A percentile compares a stretch with the other conserved stretches of the same genome.
These are phyloP conservation scores for Triops longicaudatus DNA, from an alignment of 1,140 invertebrate species.

Conservation along the genomic window DNA sequence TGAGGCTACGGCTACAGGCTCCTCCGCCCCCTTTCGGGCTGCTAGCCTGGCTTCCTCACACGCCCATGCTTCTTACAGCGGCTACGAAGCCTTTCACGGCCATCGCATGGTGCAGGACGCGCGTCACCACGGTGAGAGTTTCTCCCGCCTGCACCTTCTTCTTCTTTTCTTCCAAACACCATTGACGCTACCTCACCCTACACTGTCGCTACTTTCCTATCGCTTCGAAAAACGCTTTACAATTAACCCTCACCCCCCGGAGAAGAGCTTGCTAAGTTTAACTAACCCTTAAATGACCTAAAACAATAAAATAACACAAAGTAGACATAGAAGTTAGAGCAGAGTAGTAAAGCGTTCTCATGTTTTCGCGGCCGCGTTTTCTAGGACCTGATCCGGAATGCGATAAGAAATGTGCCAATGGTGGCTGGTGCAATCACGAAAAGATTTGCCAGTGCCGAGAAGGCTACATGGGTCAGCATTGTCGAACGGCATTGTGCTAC, in stretches of 20 bases:
- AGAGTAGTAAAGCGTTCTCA: background rate
- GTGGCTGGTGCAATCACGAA: conserved; percentile 67
- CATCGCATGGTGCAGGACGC: conserved; percentile 9
- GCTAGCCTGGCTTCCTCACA: conserved; percentile 13
- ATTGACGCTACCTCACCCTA: background rate
- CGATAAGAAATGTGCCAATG: conserved; percentile 73
- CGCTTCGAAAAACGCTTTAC: conserved; percentile 5
- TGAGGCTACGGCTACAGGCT: conserved; percentile 39
- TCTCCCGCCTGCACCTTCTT: conserved; percentile 10
- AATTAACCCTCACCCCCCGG: background rate
- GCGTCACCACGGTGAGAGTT: conserved; percentile 13
- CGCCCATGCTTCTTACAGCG: conserved; percentile 10
- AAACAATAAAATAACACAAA: conserved; percentile 16
- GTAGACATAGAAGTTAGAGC: background rate
- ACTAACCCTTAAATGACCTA: background rate
- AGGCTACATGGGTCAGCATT: conserved; percentile 81
- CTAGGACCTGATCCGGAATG: conserved; percentile 77
- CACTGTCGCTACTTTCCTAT: background rate
- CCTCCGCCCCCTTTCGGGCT: conserved; percentile 9
- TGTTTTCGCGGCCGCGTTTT: background rate
- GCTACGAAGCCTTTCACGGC: conserved; percentile 13
- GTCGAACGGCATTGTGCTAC: conserved; percentile 78
- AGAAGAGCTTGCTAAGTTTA: background rate
- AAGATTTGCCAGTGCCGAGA: conserved; percentile 78
- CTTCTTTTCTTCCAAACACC: conserved; percentile 43